phyloP scores from a whole-genome alignment of 2,113 vertebrate species.

The Turnix velox region DNA sequence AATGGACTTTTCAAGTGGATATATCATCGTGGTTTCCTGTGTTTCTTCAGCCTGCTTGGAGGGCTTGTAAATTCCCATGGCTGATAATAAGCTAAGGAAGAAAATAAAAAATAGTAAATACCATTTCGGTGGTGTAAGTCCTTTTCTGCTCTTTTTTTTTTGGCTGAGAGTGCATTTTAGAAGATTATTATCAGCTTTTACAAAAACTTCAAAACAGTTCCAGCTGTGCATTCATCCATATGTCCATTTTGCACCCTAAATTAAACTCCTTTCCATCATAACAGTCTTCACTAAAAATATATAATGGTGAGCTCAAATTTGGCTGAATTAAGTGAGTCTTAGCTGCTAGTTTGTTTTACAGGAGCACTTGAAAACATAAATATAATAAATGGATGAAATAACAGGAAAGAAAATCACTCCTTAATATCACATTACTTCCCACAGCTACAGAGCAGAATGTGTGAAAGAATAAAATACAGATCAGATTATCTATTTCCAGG shows the following conservation, averaged over 20 bases:
- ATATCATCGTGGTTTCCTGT: slow-evolving; percentile 60
- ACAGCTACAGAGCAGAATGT: neutral
- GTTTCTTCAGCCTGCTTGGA: slow-evolving; percentile 48
- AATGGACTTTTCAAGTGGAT: slow-evolving; percentile 49
- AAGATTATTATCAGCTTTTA: slow-evolving; percentile 58
- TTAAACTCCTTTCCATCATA: slow-evolving; percentile 6
- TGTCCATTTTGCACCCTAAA: slow-evolving; percentile 29
- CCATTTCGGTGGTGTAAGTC: slow-evolving; percentile 40
- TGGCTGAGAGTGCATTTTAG: slow-evolving; percentile 27
- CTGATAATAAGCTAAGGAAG: slow-evolving; percentile 44
- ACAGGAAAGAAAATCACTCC: neutral
- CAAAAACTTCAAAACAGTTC: slow-evolving; percentile 50
- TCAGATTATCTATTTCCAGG: neutral
- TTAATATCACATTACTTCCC: neutral
- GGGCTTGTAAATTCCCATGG: slow-evolving; percentile 63
- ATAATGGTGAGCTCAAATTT: neutral
- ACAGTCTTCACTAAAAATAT: neutral
- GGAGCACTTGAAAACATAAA: neutral
- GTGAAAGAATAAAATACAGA: neutral
- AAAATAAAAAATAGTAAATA: slow-evolving; percentile 62
- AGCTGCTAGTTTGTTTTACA: slow-evolving; percentile 18
- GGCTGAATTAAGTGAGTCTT: neutral
- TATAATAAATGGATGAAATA: slow-evolving; percentile 19
- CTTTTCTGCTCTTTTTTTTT: slow-evolving; percentile 47
- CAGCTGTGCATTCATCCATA: slow-evolving; percentile 21